Evolutionary conservation across 2,113 vertebrate species (phyloP).

Genomic region (Sisor rabdophorus): DNA sequence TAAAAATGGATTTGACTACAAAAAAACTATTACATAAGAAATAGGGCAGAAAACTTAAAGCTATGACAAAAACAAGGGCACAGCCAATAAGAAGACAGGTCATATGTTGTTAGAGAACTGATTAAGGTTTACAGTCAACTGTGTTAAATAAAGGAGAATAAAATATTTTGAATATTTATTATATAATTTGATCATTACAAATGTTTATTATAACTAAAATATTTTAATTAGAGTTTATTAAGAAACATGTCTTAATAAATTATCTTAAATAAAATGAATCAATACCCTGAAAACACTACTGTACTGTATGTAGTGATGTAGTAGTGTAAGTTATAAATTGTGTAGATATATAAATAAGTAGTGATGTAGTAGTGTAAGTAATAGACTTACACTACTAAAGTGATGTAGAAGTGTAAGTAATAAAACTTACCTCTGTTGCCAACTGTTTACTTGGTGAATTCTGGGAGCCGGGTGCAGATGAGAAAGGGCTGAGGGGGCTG

Average conservation of each 20-base stretch:
- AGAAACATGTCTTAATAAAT: neutral
- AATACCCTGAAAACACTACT: too few species aligned
- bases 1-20: slow-evolving; percentile 2
- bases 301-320: too few species aligned
- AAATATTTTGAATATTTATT: too few species aligned
- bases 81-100: slow-evolving; percentile 22
- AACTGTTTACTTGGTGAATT: slow-evolving; percentile 84
- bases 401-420: too few species aligned
- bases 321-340: too few species aligned
- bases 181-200: too few species aligned
- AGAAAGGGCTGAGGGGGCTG: slow-evolving; percentile 93
- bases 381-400: too few species aligned
- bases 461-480: slow-evolving; percentile 85
- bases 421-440: slow-evolving; percentile 85
- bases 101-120: slow-evolving; percentile 12
- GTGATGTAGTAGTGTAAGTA: too few species aligned
- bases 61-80: slow-evolving; percentile 33
- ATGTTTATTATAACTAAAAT: neutral
- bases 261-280: neutral
- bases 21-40: neutral
- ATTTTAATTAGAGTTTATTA: neutral
- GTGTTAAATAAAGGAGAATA: neutral
- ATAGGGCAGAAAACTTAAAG: slow-evolving; percentile 18
- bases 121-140: neutral
- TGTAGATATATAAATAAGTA: too few species aligned